Evolutionary conservation across 2,797 vertebrate species (phyloP).

Genomic region (Lepidocolaptes lacrymiger): DNA sequence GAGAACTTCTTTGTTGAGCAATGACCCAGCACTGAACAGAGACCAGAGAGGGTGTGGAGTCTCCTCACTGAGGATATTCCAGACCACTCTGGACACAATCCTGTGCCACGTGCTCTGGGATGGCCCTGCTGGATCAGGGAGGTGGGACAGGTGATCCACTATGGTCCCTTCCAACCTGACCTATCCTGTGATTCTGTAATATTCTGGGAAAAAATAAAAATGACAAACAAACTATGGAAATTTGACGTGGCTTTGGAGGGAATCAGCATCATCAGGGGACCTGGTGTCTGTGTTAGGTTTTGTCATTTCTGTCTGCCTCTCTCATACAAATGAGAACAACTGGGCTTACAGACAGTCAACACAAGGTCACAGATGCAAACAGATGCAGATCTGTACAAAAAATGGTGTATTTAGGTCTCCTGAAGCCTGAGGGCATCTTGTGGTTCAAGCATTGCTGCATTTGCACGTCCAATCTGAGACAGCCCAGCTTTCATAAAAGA

Average conservation of each 20-base stretch:
- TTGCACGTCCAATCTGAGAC: neutral
- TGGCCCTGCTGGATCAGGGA: neutral
- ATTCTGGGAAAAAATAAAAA: neutral
- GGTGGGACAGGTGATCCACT: neutral
- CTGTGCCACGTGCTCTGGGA: neutral
- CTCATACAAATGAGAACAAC: neutral
- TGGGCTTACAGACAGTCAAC: neutral
- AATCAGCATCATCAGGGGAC: neutral
- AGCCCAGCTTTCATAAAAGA: neutral
- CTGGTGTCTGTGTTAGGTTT: neutral
- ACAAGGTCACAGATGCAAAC: neutral
- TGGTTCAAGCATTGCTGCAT: neutral
- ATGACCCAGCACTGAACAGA: neutral
- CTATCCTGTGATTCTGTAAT: neutral
- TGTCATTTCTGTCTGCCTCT: neutral
- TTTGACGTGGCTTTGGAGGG: neutral
- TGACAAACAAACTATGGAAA: neutral
- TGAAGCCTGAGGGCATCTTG: neutral
- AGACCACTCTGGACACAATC: accelerated
- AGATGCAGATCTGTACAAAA: neutral
- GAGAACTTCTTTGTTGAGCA: neutral
- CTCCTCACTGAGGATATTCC: neutral
- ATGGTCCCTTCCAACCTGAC: neutral
- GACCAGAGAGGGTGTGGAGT: neutral
- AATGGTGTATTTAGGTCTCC: neutral